These are phyloP conservation scores for Nephotettix cincticeps DNA, from an alignment of 1,140 invertebrate species.

Conservation along the genomic window DNA sequence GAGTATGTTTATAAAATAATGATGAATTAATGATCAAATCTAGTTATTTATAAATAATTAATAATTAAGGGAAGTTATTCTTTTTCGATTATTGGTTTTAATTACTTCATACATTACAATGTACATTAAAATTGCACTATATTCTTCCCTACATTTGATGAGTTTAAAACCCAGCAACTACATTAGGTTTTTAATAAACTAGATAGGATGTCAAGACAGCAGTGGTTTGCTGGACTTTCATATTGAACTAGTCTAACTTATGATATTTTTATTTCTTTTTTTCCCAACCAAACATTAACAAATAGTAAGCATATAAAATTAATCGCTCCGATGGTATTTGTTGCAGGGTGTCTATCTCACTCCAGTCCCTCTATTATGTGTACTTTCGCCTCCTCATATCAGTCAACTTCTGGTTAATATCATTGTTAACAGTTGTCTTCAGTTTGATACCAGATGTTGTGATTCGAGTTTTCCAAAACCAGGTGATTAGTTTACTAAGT, in stretches of 20 bases:
- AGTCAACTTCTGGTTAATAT: not conserved
- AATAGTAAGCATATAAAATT: not conserved
- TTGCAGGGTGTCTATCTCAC: not conserved
- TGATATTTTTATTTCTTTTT: not conserved
- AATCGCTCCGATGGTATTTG: not conserved
- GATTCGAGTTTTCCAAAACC: not conserved
- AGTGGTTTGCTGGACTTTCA: not conserved
- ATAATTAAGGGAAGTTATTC: too few species aligned
- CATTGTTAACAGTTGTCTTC: not conserved
- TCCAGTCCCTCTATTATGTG: not conserved
- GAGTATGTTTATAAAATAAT: too few species aligned
- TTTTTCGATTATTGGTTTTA: too few species aligned
- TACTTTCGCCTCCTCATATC: not conserved
- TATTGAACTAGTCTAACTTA: not conserved
- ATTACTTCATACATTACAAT: too few species aligned
- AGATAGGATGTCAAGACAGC: not conserved
- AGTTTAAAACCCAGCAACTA: too few species aligned
- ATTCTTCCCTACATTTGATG: too few species aligned
- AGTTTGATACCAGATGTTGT: conserved; percentile 1
- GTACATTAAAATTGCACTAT: too few species aligned
- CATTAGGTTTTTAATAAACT: not conserved
- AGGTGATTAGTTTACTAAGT: not conserved
- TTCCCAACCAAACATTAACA: not conserved
- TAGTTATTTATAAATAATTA: too few species aligned
- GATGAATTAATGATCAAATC: too few species aligned